Percentiles rank a stretch among this genome's conserved stretches.
These are phyloP conservation scores for Picus viridis DNA, from an alignment of 2,797 vertebrate species.

Conservation along the genomic window DNA sequence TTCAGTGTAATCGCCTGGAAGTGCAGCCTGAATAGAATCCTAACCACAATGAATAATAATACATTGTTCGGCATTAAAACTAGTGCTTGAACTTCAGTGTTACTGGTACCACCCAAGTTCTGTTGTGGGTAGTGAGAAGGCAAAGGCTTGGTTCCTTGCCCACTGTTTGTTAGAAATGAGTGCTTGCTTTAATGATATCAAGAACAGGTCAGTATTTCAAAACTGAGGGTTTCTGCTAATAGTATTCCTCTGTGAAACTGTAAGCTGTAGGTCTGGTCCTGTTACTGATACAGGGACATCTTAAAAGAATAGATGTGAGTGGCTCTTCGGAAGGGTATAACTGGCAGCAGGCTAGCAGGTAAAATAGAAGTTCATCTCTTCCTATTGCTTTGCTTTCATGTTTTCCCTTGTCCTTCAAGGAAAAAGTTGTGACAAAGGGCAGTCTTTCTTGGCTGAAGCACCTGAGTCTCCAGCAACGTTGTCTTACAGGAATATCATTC, in stretches of 20 bases:
- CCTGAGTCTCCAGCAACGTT: conserved; percentile 87
- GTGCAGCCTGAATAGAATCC: background rate
- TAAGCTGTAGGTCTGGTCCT: background rate
- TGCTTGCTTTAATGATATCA: background rate
- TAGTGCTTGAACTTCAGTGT: background rate
- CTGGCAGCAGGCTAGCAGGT: background rate
- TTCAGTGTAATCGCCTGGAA: background rate
- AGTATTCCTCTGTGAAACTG: background rate
- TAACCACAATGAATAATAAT: background rate
- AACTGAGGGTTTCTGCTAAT: background rate
- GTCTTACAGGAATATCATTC: conserved; percentile 86
- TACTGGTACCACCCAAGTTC: background rate
- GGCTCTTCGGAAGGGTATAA: background rate
- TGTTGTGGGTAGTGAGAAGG: background rate
- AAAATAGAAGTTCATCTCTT: background rate
- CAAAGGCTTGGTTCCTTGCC: background rate
- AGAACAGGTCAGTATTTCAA: background rate
- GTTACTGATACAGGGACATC: background rate
- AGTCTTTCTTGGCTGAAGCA: conserved; percentile 85
- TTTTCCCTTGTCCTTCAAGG: conserved; percentile 71
- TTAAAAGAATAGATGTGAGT: background rate
- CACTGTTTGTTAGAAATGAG: background rate
- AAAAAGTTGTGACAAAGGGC: conserved; percentile 91
- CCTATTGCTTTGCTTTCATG: background rate
- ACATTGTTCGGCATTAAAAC: background rate